These are phyloP conservation scores for Prionailurus viverrinus DNA, from an alignment of 2,113 vertebrate genomes.

Conservation along the genomic window DNA sequence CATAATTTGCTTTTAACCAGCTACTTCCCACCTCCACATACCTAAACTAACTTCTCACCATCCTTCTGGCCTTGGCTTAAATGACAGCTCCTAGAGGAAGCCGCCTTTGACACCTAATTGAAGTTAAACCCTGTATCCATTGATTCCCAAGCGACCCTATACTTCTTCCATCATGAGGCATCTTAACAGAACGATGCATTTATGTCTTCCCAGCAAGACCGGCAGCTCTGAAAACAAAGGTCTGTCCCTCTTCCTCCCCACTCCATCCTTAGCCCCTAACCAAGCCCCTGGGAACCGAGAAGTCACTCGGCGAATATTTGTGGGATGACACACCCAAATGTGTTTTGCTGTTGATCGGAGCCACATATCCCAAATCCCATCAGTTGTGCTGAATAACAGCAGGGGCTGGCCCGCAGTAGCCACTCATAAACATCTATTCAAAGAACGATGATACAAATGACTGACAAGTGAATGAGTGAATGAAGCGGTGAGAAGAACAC, in stretches of 20 bases:
- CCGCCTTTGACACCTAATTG: neutral
- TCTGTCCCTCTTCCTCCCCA: neutral
- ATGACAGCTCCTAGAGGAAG: neutral
- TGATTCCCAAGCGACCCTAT: neutral
- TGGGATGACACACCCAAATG: neutral
- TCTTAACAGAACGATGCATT: neutral
- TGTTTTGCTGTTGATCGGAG: neutral
- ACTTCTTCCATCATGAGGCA: neutral
- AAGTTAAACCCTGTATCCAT: neutral
- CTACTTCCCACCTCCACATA: neutral
- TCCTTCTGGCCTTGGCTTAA: neutral
- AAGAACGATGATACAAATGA: neutral
- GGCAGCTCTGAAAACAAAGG: neutral
- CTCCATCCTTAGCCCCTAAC: neutral
- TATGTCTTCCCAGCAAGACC: neutral
- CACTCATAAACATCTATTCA: neutral
- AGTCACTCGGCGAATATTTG: neutral
- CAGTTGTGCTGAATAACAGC: neutral
- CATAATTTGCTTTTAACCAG: neutral
- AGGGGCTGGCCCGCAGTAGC: neutral
- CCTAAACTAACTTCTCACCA: neutral
- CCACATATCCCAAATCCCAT: neutral
- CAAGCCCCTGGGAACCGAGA: neutral
- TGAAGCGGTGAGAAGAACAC: neutral
- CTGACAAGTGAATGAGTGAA: neutral